Base-by-base conservation (phyloP, 2,797 vertebrate genomes). In the Gymnothorax reevesii region DNA sequence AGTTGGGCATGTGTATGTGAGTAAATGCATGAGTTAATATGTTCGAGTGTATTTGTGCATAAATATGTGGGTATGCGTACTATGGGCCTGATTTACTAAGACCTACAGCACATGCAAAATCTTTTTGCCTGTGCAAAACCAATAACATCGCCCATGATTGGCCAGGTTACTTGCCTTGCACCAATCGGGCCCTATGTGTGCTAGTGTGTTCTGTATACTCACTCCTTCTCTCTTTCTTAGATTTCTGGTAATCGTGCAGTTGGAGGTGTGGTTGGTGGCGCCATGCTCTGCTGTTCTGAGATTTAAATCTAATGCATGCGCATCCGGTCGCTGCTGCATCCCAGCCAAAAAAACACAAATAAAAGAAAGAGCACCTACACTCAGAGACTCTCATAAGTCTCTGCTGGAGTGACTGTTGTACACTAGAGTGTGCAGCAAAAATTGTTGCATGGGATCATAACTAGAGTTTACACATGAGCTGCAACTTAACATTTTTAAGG, bases 261-360 rank as follows among this genome's bases (percentile, higher is more conserved):
- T 86, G 2, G 86, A 88, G 49, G 33, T 49, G 49, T 12, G 12
- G 71, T 17, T 42, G 71, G 71, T 15, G 27, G 87, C 89, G 0
- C 73, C 88, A 64, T 64, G 42, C 57, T 84, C 10, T 33, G 1
- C 87, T 82, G 0, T 86, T 85, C 59, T 69, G 84, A 0, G 86
- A 88, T 3, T 12, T 77, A 89, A 9, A 88, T 88, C 55, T 90
- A 90, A 77, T 13, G 4, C 49, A 9, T 12, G 54, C 82, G 86
- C 57, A 66, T 73, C 22, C 55, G 82, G 62, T 90, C 54, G 87
- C 60, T 15, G 60, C 15, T 17, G 12, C 12, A 9, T 59, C 1
- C 12, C 85, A 83, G 77, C 75, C 83, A 49, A 88, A 82, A 42
- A 42, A 42, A 42, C 33, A 42, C 2, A 42, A 42, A 42, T 42